These are phyloP conservation scores for Idaea dimidiata DNA, from an alignment of 2,888 invertebrate species.

Conservation along the genomic window DNA sequence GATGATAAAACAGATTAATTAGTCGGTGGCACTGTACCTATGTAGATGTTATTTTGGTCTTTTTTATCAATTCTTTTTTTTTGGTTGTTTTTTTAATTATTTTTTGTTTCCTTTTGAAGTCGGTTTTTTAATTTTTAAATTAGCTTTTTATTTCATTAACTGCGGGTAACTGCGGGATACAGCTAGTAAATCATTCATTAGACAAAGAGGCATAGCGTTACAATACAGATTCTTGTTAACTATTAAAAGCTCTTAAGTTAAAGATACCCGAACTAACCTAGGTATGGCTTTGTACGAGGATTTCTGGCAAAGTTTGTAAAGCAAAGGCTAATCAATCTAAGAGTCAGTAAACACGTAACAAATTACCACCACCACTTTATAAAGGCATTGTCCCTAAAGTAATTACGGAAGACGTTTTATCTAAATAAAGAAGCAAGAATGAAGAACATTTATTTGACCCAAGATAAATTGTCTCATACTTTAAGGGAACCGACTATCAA, in stretches of 20 bases:
- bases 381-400: slow-evolving; percentile 1
- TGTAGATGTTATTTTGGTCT: too few relatives aligned
- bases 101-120: too few relatives aligned
- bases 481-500: not conserved
- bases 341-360: slow-evolving; percentile 2
- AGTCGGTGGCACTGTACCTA: too few relatives aligned
- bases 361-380: not conserved
- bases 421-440: not conserved
- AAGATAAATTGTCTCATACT: slow-evolving; percentile 4
- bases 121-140: too few relatives aligned
- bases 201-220: too few relatives aligned
- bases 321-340: slow-evolving; percentile 1
- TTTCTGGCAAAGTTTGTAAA: not conserved
- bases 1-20: too few relatives aligned
- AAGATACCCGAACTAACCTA: not conserved
- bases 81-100: too few relatives aligned
- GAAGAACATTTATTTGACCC: slow-evolving; percentile 5
- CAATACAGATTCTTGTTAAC: not conserved
- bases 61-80: too few relatives aligned
- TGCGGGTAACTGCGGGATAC: too few relatives aligned
- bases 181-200: too few relatives aligned
- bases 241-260: not conserved
- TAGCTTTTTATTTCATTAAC: too few relatives aligned
- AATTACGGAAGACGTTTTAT: slow-evolving; percentile 4
- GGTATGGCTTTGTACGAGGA: not conserved